A percentile compares a stretch with the other conserved stretches of the same genome.
Evolutionary conservation across 2,113 vertebrate species (phyloP).

Genomic region (Bubo scandiacus): DNA sequence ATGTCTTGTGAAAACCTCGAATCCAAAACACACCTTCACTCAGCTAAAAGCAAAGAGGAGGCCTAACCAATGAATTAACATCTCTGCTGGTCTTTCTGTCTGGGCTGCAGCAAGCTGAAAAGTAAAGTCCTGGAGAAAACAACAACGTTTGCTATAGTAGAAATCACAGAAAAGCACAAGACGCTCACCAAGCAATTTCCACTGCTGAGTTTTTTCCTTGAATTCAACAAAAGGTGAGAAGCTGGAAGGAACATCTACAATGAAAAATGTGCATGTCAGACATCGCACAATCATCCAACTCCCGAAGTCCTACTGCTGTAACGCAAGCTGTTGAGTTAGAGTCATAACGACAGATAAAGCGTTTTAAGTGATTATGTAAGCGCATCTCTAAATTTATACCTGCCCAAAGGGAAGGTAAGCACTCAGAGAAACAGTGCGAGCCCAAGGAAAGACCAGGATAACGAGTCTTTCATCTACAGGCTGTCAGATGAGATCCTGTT

Average conservation of each 20-base stretch:
- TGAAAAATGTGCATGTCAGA: not conserved
- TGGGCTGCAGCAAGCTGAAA: not conserved
- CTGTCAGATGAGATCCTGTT: not conserved
- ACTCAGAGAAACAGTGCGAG: not conserved
- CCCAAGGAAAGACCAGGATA: not conserved
- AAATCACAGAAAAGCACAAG: not conserved
- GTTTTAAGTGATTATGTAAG: not conserved
- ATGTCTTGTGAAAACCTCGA: not conserved
- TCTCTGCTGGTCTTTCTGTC: not conserved
- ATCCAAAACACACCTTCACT: not conserved
- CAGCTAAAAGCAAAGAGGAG: not conserved
- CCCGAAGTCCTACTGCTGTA: not conserved
- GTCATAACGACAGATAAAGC: not conserved
- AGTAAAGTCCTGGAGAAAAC: not conserved
- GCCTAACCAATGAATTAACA: not conserved
- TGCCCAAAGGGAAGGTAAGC: not conserved
- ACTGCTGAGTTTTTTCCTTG: conserved; percentile 90
- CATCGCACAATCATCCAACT: not conserved
- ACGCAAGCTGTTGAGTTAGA: not conserved
- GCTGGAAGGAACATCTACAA: conserved; percentile 83
- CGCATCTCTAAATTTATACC: not conserved
- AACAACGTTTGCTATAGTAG: not conserved
- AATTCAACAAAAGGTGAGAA: conserved; percentile 93
- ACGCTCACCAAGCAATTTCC: conserved; percentile 90
- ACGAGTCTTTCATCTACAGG: not conserved